A percentile compares a stretch with the other conserved stretches of the same genome.
These are phyloP conservation scores for Ceratosolen fusciceps DNA, from an alignment of 1,140 invertebrate genomes.

Conservation along the genomic window DNA sequence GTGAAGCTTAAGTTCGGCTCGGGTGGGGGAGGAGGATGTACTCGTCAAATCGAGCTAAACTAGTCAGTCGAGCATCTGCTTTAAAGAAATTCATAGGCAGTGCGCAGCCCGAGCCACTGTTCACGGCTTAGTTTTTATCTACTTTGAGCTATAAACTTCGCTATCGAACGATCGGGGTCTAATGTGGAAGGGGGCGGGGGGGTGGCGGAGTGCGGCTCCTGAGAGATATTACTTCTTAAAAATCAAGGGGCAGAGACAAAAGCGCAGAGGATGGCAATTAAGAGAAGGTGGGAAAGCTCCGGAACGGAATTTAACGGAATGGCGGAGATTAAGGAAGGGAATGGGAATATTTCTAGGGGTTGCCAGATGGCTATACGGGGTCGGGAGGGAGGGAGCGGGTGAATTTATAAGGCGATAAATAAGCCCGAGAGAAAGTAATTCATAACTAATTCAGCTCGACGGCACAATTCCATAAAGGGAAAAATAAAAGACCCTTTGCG, in stretches of 20 bases:
- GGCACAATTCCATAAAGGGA: constrained; percentile 17
- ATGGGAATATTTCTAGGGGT: too few relatives aligned
- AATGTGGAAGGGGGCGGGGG: neutral
- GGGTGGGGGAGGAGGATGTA: too few relatives aligned
- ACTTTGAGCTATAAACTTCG: neutral
- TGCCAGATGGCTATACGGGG: too few relatives aligned
- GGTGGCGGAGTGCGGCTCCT: too few relatives aligned
- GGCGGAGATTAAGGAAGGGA: too few relatives aligned
- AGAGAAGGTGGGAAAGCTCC: neutral
- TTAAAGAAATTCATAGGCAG: neutral
- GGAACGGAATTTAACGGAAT: neutral
- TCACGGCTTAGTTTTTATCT: neutral
- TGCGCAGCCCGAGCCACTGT: neutral
- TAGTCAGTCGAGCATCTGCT: neutral
- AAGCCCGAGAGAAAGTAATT: constrained; percentile 7
- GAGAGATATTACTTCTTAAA: neutral
- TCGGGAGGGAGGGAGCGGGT: too few relatives aligned
- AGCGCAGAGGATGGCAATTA: neutral
- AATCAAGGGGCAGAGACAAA: neutral
- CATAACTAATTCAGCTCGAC: constrained; percentile 40
- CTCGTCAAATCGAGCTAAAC: too few relatives aligned
- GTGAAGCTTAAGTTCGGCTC: too few relatives aligned
- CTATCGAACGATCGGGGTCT: neutral
- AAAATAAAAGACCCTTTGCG: neutral
- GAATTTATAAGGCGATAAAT: constrained; percentile 17